Evolutionary conservation across 2,888 invertebrate species (phyloP).

Genomic region (Dasypogon diadema): DNA sequence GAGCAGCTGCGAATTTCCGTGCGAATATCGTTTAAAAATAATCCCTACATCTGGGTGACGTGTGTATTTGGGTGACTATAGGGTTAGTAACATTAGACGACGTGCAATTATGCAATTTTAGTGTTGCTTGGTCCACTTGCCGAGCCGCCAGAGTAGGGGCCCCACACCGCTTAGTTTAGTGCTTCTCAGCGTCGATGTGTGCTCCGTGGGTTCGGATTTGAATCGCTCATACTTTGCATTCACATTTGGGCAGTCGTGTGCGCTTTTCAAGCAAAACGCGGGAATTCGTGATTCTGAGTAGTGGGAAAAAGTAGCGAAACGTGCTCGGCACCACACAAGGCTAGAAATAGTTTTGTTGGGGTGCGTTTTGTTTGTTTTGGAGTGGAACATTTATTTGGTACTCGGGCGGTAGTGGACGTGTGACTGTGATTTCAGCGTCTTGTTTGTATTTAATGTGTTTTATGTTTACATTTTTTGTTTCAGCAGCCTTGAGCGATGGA

Average conservation of each 20-base stretch:
- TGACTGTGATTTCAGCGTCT: not conserved
- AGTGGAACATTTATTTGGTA: not conserved
- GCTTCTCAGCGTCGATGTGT: not conserved
- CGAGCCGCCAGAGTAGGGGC: not conserved
- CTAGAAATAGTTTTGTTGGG: not conserved
- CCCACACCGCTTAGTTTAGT: not conserved
- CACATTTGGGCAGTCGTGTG: not conserved
- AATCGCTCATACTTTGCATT: not conserved
- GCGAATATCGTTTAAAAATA: conserved; percentile 28
- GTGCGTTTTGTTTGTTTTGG: conserved; percentile 16
- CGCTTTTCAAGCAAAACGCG: conserved; percentile 9
- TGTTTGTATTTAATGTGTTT: conserved; percentile 5
- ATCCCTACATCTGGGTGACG: conserved; percentile 4
- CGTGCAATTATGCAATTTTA: conserved; percentile 31
- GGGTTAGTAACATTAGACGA: not conserved
- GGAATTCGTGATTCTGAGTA: not conserved
- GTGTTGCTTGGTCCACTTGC: not conserved
- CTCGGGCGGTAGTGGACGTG: not conserved
- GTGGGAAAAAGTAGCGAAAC: not conserved
- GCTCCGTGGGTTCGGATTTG: not conserved
- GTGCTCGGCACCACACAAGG: not conserved
- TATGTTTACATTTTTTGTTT: conserved; percentile 35
- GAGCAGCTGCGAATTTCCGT: not conserved
- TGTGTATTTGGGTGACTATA: conserved; percentile 5
- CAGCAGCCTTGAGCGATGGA: conserved; percentile 33